Conservation (phyloP, 2,888 invertebrate genomes). For the Macaria notata region DNA sequence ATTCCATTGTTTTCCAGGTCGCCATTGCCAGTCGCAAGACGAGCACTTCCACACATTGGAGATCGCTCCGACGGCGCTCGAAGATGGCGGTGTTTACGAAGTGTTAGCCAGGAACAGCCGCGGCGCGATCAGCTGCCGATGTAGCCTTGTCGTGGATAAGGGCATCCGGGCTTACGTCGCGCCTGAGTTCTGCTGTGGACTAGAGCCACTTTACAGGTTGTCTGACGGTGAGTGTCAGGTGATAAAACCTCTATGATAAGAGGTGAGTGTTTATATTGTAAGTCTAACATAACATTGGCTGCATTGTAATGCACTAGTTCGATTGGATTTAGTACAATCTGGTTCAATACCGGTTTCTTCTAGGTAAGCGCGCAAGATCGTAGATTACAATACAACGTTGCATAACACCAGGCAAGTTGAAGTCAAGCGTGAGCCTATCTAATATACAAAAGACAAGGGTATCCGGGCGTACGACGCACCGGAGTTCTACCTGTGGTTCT, state of each 20-base stretch:
- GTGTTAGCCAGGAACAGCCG: conserved; percentile 89
- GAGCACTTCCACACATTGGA: conserved; percentile 93
- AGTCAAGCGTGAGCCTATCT: too few species aligned
- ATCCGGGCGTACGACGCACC: conserved; percentile 91
- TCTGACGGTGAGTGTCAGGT: conserved; percentile 72
- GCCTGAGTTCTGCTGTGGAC: conserved; percentile 87
- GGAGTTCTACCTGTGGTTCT: too few species aligned
- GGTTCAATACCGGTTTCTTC: conserved; percentile 48
- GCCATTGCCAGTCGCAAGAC: conserved; percentile 84
- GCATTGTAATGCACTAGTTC: too few species aligned
- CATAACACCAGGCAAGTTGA: too few species aligned
- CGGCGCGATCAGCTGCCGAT: conserved; percentile 91
- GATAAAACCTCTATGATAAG: background rate
- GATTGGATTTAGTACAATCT: conserved; percentile 76
- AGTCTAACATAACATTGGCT: too few species aligned
- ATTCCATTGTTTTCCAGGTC: conserved; percentile 57
- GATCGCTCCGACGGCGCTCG: conserved; percentile 88
- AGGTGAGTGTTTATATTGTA: too few species aligned
- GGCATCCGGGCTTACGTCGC: conserved; percentile 91
- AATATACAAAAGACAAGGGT: conserved; percentile 86
- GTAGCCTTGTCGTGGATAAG: conserved; percentile 89
- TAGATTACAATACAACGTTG: too few species aligned
- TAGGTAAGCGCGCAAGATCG: too few species aligned
- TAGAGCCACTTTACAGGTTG: conserved; percentile 85
- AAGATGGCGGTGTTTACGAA: conserved; percentile 91